Conservation (phyloP, 2,113 vertebrate species). For the Phyllostomus hastatus region DNA sequence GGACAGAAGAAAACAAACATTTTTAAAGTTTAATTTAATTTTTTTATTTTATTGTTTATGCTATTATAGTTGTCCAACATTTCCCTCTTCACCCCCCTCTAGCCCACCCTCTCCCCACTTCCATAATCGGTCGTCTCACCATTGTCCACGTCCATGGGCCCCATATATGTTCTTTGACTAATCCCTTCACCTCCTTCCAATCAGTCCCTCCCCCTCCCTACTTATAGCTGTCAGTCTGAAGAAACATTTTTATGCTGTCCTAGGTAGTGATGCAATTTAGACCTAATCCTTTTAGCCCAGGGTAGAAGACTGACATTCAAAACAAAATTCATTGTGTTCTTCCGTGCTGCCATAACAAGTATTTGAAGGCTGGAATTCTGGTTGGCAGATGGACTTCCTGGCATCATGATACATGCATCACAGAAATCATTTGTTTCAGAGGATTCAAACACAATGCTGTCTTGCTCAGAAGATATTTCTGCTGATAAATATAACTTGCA, state of each 20-base stretch:
- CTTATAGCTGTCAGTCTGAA: too few relatives aligned
- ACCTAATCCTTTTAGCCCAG: conserved; percentile 50
- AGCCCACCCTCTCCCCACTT: too few relatives aligned
- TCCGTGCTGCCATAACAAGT: conserved; percentile 48
- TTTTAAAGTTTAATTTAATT: too few relatives aligned
- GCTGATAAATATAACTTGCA: conserved; percentile 23
- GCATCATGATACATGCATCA: conserved; percentile 28
- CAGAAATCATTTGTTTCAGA: conserved; percentile 61
- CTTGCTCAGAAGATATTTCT: conserved; percentile 43
- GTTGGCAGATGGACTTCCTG: conserved; percentile 58
- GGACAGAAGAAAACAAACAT: conserved; percentile 13
- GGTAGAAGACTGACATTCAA: conserved; percentile 54
- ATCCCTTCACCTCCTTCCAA: too few relatives aligned
- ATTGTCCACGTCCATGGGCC: too few relatives aligned
- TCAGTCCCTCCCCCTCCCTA: too few relatives aligned
- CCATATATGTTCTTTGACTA: too few relatives aligned
- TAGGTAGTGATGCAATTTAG: conserved; percentile 29
- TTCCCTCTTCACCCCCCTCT: too few relatives aligned
- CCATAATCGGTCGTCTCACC: too few relatives aligned
- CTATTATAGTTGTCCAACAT: too few relatives aligned
- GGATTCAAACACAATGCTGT: conserved; percentile 51
- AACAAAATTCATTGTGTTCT: conserved; percentile 58
- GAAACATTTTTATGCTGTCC: conserved; percentile 28
- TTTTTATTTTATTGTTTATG: too few relatives aligned
- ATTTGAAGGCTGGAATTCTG: conserved; percentile 50